Percentiles rank a stretch among this genome's conserved stretches.
Conservation (phyloP, 2,888 invertebrate species). For the Chrysotoxum bicinctum region DNA sequence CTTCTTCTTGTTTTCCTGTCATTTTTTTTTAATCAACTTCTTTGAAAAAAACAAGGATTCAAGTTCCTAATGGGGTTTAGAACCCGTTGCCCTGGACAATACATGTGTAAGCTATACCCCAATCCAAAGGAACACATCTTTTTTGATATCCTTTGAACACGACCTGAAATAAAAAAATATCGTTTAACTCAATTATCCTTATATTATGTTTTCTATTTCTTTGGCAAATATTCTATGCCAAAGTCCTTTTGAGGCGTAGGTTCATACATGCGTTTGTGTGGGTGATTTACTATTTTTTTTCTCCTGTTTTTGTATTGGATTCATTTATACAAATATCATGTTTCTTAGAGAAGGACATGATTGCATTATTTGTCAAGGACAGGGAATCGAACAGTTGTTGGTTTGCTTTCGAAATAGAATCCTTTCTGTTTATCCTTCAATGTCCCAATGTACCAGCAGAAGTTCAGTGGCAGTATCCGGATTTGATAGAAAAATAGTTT, state of each 20-base stretch:
- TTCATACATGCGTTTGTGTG: conserved; percentile 11
- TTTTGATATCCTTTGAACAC: conserved; percentile 60
- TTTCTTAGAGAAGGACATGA: conserved; percentile 56
- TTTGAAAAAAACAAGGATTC: conserved; percentile 54
- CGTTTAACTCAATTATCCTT: conserved; percentile 70
- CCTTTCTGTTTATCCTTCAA: conserved; percentile 51
- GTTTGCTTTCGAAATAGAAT: conserved; percentile 64
- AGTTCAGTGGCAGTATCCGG: conserved; percentile 3
- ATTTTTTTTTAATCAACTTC: conserved; percentile 16
- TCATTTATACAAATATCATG: conserved; percentile 53
- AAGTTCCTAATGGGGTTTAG: conserved; percentile 61
- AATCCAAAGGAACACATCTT: conserved; percentile 31
- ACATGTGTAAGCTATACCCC: conserved; percentile 45
- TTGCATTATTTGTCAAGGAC: conserved; percentile 60
- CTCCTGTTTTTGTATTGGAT: conserved; percentile 36
- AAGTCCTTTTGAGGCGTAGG: neutral
- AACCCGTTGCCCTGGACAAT: conserved; percentile 69
- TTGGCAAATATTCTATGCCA: conserved; percentile 47
- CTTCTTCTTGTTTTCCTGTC: conserved; percentile 46
- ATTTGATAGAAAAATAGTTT: conserved; percentile 27
- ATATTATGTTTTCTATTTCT: conserved; percentile 66
- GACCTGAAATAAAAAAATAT: conserved; percentile 51
- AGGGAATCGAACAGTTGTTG: conserved; percentile 56
- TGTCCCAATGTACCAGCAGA: conserved; percentile 57
- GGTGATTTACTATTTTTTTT: neutral